These are phyloP conservation scores for Oophaga pumilio DNA, from an alignment of 2,113 vertebrate genomes.

Conservation along the genomic window DNA sequence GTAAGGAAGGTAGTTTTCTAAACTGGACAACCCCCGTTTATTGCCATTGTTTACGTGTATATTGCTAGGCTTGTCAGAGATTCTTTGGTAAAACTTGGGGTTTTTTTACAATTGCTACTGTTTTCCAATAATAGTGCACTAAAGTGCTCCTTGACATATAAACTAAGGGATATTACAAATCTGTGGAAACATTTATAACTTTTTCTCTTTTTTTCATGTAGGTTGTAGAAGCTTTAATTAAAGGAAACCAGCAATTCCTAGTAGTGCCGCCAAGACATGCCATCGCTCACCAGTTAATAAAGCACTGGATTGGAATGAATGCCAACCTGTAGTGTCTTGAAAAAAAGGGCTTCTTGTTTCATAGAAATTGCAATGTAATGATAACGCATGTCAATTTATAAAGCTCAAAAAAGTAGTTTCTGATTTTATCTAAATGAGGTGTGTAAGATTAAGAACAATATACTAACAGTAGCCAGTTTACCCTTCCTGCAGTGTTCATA, in stretches of 20 bases:
- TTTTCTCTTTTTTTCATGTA: slow-evolving; percentile 63
- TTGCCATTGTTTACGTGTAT: too few species aligned
- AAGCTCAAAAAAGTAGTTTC: not conserved
- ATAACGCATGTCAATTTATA: not conserved
- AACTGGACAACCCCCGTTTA: too few species aligned
- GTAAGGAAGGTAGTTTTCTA: too few species aligned
- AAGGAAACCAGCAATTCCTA: slow-evolving; percentile 72
- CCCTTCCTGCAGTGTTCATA: too few species aligned
- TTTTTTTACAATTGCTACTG: too few species aligned
- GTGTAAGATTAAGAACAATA: too few species aligned
- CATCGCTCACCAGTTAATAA: slow-evolving; percentile 89
- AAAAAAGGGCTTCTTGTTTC: not conserved
- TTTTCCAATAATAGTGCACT: too few species aligned
- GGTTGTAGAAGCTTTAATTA: slow-evolving; percentile 80
- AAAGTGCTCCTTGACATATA: too few species aligned
- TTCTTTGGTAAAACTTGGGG: too few species aligned
- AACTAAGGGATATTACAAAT: not conserved
- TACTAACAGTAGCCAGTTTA: too few species aligned
- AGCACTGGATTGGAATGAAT: slow-evolving; percentile 86
- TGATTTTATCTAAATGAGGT: not conserved
- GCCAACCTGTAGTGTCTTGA: slow-evolving; percentile 77
- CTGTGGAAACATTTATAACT: not conserved
- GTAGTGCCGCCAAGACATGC: slow-evolving; percentile 81
- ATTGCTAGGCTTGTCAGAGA: too few species aligned
- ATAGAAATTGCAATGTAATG: not conserved